Base-by-base conservation (phyloP, 2,113 vertebrate species). In the Illadopsis cleaveri region DNA sequence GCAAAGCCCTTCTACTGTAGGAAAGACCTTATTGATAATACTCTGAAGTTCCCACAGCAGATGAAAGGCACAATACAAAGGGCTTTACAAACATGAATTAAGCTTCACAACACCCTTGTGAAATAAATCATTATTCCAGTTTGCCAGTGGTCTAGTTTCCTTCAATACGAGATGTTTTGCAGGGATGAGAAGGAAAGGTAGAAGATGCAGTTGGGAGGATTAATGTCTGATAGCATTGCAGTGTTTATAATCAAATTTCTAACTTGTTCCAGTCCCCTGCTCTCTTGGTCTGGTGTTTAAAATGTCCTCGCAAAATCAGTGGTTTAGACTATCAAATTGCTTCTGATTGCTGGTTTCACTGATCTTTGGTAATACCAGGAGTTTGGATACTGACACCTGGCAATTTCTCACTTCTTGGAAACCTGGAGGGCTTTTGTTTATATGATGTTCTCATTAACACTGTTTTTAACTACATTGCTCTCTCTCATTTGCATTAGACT, bases 21-120 rank as follows among this genome's bases (percentile, higher is more conserved):
- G 84, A 77, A 81, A 81, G 90, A 90, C 96, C 47, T 94, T 93
- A 81, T 68, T 86, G 93, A 90, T 94, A 84, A 86, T 94, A 92
- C 76, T 53, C 56, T 23, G 82, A 68, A 80, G 60, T 94, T 96
- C 96, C 92, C 93, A 92, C 93, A 92, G 71, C 2, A 95, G 85
- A 94, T 88, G 92, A 95, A 94, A 96, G 79, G 65, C 86, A 23
- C 69, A 72, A 69, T 83, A 95, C 82, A 94, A 96, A 94, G 45
- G 76, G 53, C 80, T 95, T 96, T 96, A 86, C 61, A 93, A 95
- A 92, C 90, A 90, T 71, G 56, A 96, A 75, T 92, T 96, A 96
- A 84, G 76, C 86, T 86, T 93, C 44, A 82, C 82, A 94, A 89
- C 93, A 89, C 76, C 56, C 80, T 86, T 78, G 71, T 95, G 78